Percentiles rank a stretch among this genome's conserved stretches.
Conservation (phyloP, 2,797 vertebrate genomes). For the Typhlichthys subterraneus region DNA sequence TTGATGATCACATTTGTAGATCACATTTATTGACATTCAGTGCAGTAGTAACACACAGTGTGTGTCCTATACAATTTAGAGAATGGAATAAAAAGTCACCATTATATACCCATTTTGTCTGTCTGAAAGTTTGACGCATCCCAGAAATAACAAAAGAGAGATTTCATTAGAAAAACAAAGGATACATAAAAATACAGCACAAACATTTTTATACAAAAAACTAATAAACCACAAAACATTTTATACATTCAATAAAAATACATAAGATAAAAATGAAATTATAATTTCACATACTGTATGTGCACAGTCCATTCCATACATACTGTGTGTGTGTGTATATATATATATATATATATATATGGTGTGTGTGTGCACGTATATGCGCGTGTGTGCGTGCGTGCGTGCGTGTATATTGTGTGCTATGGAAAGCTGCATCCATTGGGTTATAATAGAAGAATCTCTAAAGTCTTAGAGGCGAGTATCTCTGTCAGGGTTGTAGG, state of each 20-base stretch:
- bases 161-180: conserved; percentile 20
- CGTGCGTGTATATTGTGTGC: conserved; percentile 26
- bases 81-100: not conserved
- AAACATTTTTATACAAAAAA: conserved; percentile 44
- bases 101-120: not conserved
- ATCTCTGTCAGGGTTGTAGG: conserved; percentile 70
- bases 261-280: conserved; percentile 50
- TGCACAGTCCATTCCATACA: conserved; percentile 54
- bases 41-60: conserved; percentile 7
- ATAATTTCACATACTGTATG: conserved; percentile 39
- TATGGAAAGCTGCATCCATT: conserved; percentile 42
- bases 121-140: not conserved
- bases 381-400: too few relatives aligned
- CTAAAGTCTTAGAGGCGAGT: conserved; percentile 65
- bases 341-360: too few relatives aligned
- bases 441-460: conserved; percentile 3
- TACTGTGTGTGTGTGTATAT: conserved; percentile 54
- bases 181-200: conserved; percentile 46
- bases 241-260: conserved; percentile 55
- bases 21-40: not conserved
- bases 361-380: too few relatives aligned
- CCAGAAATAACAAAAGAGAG: not conserved
- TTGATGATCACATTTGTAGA: not conserved
- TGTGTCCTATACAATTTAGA: not conserved
- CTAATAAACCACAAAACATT: conserved; percentile 52